Conservation (phyloP, 2,113 vertebrate species). For the Amphiprion ocellaris region DNA sequence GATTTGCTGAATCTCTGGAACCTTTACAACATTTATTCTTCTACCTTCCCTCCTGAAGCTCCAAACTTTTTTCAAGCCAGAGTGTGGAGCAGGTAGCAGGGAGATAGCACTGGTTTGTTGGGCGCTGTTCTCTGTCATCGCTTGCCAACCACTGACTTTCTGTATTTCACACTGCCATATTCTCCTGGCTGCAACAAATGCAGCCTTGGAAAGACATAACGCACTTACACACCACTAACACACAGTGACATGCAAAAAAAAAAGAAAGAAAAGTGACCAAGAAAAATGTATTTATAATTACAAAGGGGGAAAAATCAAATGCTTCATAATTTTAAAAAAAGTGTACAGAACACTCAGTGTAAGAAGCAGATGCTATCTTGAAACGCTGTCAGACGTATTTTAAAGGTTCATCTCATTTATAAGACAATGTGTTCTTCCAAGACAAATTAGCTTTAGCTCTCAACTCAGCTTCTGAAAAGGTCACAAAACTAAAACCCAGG, state of each 20-base stretch:
- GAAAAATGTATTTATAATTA: background rate
- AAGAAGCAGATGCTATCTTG: slow-evolving; percentile 2
- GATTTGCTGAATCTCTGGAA: slow-evolving; percentile 38
- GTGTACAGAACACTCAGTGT: background rate
- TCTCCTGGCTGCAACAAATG: slow-evolving; percentile 31
- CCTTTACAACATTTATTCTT: slow-evolving; percentile 39
- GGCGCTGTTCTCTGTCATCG: slow-evolving; percentile 38
- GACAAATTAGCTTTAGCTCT: slow-evolving; percentile 5
- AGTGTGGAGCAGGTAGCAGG: slow-evolving; percentile 36
- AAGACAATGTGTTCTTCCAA: slow-evolving; percentile 13
- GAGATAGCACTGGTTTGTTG: slow-evolving; percentile 24
- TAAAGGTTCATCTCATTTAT: slow-evolving; percentile 39
- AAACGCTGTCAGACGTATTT: slow-evolving; percentile 12
- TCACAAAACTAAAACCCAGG: slow-evolving; percentile 17
- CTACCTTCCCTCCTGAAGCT: slow-evolving; percentile 28
- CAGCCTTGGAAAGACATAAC: slow-evolving; percentile 36
- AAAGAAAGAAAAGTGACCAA: background rate
- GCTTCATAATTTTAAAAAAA: slow-evolving; percentile 15
- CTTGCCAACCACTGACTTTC: slow-evolving; percentile 57
- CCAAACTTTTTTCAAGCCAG: slow-evolving; percentile 28
- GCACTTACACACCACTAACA: background rate
- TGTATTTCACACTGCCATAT: slow-evolving; percentile 46
- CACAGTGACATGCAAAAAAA: background rate
- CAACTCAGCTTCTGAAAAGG: slow-evolving; percentile 29
- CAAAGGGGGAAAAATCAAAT: background rate